Evolutionary conservation across 2,797 vertebrate genomes (phyloP), one percentile per base, ranked within the genome.

Genomic region (Mormyrops attenuatus): DNA sequence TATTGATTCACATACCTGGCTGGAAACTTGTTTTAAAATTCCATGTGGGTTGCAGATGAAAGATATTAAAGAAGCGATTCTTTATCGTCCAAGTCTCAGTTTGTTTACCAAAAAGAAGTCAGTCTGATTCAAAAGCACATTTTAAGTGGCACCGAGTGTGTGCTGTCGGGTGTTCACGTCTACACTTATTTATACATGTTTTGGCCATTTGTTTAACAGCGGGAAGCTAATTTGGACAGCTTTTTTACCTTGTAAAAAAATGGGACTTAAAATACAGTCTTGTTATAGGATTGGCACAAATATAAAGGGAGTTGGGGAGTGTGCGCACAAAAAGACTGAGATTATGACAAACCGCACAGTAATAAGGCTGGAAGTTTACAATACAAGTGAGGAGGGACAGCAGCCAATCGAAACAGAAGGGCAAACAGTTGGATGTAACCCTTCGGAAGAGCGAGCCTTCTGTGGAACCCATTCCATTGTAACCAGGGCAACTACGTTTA

Each of bases 361-460:
- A 87, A 87, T 87, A 87, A 87, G 86, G 30, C 86, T 87, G 8
- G 34, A 87, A 87, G 86, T 87, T 57, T 57, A 44, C 86, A 87
- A 87, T 41, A 87, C 86, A 87, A 63, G 55, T 22, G n/a, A 44
- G n/a, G 57, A 88, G 41, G 60, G 41, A 60, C 15, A 49, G 38
- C 41, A 26, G 87, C 60, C 55, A 66, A 60, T 87, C 30, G 26
- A 57, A 87, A 87, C 86, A 87, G 86, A 87, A 88, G 87, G 87
- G n/a, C 57, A 69, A 69, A 47, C 87, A 66, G 87, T 88, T 88
- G 87, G 87, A 88, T 44, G 38, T 41, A 88, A 66, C n/a, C 57
- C 87, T 47, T 66, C 44, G 44, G 44, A 69, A 47, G 57, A 66
- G 38, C 13, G 38, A 26, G 57, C 60, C 87, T 88, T 88, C 60